These are phyloP conservation scores for Papilio polytes DNA, from an alignment of 1,140 invertebrate species.

Conservation along the genomic window DNA sequence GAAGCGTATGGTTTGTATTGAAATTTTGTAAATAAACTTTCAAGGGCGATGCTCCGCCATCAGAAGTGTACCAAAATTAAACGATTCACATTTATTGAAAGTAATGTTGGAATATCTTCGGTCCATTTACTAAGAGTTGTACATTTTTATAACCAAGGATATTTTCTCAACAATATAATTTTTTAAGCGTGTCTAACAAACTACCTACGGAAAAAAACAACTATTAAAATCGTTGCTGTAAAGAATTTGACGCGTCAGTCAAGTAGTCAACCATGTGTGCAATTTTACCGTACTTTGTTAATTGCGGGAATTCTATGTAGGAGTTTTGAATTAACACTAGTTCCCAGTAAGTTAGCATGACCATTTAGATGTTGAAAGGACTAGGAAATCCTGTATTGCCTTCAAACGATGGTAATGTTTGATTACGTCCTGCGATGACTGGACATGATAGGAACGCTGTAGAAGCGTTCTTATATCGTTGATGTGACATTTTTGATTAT, in stretches of 20 bases:
- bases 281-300: constrained; percentile 21
- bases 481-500: neutral
- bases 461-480: neutral
- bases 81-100: constrained; percentile 8
- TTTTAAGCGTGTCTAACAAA: no score
- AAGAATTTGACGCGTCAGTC: no score
- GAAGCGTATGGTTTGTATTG: neutral
- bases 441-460: neutral
- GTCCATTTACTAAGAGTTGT: no score
- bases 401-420: neutral
- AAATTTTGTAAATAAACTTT: constrained; percentile 20
- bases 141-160: no score
- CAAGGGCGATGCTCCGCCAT: neutral
- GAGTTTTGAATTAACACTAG: constrained; percentile 1
- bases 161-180: no score
- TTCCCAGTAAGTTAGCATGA: constrained; percentile 10
- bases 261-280: neutral
- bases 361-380: neutral
- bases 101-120: neutral
- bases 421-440: neutral
- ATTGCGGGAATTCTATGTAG: neutral
- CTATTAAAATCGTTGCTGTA: no score
- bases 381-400: constrained; percentile 20
- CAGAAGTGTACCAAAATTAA: constrained; percentile 1
- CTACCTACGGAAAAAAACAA: no score